Conservation (phyloP, 1,140 invertebrate species). For the Cotesia vestalis region DNA sequence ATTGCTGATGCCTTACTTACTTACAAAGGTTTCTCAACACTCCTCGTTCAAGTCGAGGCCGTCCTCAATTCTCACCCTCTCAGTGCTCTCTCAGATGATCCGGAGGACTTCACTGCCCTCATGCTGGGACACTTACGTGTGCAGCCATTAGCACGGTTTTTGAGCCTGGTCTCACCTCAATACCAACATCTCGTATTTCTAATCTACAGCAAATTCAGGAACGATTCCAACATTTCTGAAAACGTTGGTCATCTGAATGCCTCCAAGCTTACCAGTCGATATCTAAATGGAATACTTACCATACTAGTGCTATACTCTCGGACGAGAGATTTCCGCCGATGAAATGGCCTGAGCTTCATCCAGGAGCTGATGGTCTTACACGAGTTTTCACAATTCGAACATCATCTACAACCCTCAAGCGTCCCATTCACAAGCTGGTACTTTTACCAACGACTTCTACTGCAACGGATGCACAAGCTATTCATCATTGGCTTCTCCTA, state of each 20-base stretch:
- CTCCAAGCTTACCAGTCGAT: not conserved
- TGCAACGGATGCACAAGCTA: too few relatives aligned
- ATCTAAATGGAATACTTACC: slow-evolving; percentile 6
- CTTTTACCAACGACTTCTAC: too few relatives aligned
- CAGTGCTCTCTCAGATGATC: not conserved
- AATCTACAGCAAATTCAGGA: not conserved
- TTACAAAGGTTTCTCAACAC: slow-evolving; percentile 3
- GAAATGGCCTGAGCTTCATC: slow-evolving; percentile 36
- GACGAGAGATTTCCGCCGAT: slow-evolving; percentile 22
- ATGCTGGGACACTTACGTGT: not conserved
- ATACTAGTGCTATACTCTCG: not conserved
- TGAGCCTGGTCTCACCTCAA: not conserved
- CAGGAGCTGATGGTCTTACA: slow-evolving; percentile 26
- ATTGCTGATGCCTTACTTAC: not conserved
- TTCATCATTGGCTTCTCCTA: too few relatives aligned
- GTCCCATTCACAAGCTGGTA: slow-evolving; percentile 22
- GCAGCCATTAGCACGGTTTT: not conserved
- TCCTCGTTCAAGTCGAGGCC: slow-evolving; percentile 15
- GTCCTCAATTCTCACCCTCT: slow-evolving; percentile 4
- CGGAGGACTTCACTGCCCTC: not conserved
- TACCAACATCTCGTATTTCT: not conserved
- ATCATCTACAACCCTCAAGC: not conserved
- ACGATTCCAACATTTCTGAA: not conserved
- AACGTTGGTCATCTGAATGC: not conserved
- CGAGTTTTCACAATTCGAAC: slow-evolving; percentile 21